Evolutionary conservation across 2,888 invertebrate genomes (phyloP).

Genomic region (Orthosia gracilis): DNA sequence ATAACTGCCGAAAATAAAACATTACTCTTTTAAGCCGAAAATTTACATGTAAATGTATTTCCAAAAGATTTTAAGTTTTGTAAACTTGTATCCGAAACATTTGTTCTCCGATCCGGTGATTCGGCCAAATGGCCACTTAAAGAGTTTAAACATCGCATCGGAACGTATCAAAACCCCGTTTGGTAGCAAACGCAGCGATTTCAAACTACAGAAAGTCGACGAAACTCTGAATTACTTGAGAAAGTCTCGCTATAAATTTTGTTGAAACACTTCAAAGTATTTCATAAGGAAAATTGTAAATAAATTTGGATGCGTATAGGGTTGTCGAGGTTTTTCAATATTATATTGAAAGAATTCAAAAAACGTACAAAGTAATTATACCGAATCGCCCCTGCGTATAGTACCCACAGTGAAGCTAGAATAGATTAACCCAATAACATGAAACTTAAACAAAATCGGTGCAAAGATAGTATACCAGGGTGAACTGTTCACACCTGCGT

Average conservation of each 20-base stretch:
- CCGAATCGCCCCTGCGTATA: too few relatives aligned
- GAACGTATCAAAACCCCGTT: slow-evolving; percentile 68
- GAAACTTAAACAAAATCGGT: too few relatives aligned
- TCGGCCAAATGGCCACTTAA: slow-evolving; percentile 55
- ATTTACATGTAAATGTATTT: slow-evolving; percentile 35
- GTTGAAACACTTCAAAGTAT: slow-evolving; percentile 80
- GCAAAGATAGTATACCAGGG: too few relatives aligned
- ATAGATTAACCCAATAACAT: too few relatives aligned
- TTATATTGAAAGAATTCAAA: background rate
- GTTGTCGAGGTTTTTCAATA: slow-evolving; percentile 50
- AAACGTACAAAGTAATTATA: too few relatives aligned
- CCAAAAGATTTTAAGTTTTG: slow-evolving; percentile 32
- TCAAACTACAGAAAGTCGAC: slow-evolving; percentile 61
- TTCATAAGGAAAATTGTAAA: slow-evolving; percentile 86
- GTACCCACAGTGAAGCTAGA: too few relatives aligned
- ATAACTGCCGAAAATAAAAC: slow-evolving; percentile 21
- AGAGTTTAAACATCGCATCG: slow-evolving; percentile 65
- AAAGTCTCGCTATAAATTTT: slow-evolving; percentile 83
- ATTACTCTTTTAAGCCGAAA: slow-evolving; percentile 19
- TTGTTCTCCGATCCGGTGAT: slow-evolving; percentile 35
- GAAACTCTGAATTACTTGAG: slow-evolving; percentile 80
- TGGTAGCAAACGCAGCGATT: slow-evolving; percentile 62
- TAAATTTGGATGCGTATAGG: slow-evolving; percentile 73
- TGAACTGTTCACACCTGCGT: too few relatives aligned
- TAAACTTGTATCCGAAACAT: slow-evolving; percentile 55